Evolutionary conservation across 2,113 vertebrate genomes (phyloP).

Genomic region (Bubalus kerabau): DNA sequence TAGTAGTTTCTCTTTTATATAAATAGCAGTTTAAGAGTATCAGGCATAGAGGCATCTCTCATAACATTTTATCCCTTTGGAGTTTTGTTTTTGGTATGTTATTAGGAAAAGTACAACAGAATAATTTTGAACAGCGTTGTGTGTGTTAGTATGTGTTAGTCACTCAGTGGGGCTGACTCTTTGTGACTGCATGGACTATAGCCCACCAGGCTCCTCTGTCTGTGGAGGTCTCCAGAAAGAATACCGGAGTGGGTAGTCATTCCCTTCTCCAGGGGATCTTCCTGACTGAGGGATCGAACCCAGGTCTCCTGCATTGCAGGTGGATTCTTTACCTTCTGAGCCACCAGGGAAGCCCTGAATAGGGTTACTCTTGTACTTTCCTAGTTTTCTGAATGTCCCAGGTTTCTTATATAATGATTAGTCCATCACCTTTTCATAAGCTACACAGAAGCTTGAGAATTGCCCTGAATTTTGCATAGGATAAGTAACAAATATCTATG

Average conservation of each 20-base stretch:
- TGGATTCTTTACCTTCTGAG: neutral
- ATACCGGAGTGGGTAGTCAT: neutral
- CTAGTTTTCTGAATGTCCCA: neutral
- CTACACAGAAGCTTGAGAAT: neutral
- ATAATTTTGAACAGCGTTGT: neutral
- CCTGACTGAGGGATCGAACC: neutral
- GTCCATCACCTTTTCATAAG: neutral
- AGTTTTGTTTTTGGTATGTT: conserved; percentile 14
- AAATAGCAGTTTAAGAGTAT: neutral
- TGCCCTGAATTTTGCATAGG: neutral
- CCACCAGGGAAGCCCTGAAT: neutral
- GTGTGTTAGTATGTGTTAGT: neutral
- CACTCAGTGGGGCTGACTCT: neutral
- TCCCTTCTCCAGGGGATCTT: neutral
- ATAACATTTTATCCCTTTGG: neutral
- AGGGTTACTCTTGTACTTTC: neutral
- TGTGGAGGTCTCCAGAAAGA: neutral
- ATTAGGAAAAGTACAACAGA: neutral
- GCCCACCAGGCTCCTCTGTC: neutral
- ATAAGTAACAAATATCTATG: neutral
- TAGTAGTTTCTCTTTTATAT: neutral
- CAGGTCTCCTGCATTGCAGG: neutral
- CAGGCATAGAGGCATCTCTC: neutral
- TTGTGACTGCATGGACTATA: neutral
- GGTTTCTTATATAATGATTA: neutral